Evolutionary conservation across 64 coral and sea anemone genomes (phyloP), one percentile per base, ranked within the genome.

Genomic region (Platygyra sinensis): DNA sequence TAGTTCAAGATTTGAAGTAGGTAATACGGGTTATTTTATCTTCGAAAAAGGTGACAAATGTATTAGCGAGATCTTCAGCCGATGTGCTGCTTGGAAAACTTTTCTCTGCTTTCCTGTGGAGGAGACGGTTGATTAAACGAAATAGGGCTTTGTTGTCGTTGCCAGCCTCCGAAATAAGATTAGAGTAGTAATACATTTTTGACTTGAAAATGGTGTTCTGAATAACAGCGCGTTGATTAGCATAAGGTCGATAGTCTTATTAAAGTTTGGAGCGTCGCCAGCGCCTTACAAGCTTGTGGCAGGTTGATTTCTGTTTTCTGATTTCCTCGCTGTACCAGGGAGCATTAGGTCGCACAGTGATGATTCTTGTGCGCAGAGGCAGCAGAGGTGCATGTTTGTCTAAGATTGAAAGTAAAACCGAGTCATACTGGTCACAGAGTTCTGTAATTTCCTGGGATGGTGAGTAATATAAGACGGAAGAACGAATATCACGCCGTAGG

Each of bases 341-440:
- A 89, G 87, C 75, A 19, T 77, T 39, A 52, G 87, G 87, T 50
- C 87, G 75, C 33, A 79, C 19, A 30, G 87, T 78, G 59, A 88
- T 78, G 11, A 32, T 76, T 24, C 59, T 74, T 78, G 60, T 89
- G 18, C 75, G 36, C 9, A 79, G 60, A 67, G 87, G 87, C n/a
- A n/a, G n/a, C n/a, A n/a, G n/a, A n/a, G n/a, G n/a, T 63, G 87
- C 75, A 71, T 89, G 87, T 71, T 89, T 89, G 20, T 89, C 63
- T 52, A 89, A 69, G 10, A 79, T 89, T 31, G 57, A 64, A 9
- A 25, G 28, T 67, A 89, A 30, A 52, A 89, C 60, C 20, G 75
- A 64, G 75, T 89, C 87, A 89, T 89, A 89, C 57, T 89, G 87
- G 13, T 75, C n/a, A n/a, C 31, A 89, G 24, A 79, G 25, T 6